These are phyloP conservation scores for Zelostemma sp. DNA, from an alignment of 1,140 invertebrate species.

Conservation along the genomic window DNA sequence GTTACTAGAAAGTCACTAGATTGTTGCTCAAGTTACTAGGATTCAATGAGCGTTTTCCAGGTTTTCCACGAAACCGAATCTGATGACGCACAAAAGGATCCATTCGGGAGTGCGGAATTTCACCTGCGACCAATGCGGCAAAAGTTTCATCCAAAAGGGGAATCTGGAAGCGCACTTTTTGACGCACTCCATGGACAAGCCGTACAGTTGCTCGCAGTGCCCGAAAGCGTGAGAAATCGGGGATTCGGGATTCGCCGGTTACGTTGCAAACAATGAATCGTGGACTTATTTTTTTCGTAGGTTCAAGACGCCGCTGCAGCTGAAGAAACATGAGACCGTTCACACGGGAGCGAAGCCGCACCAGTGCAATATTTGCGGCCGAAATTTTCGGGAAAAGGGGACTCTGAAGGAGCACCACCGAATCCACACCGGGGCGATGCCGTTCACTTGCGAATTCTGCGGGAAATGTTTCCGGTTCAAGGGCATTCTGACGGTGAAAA, in stretches of 20 bases:
- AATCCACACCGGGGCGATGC: conserved; percentile 89
- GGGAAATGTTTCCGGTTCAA: conserved; percentile 80
- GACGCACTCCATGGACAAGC: conserved; percentile 72
- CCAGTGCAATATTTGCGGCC: conserved; percentile 80
- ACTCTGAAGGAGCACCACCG: conserved; percentile 74
- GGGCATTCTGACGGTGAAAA: conserved; percentile 73
- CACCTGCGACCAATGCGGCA: conserved; percentile 74
- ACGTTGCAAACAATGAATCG: too few species aligned
- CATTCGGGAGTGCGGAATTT: conserved; percentile 72
- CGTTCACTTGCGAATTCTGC: conserved; percentile 80
- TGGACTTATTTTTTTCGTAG: conserved; percentile 37
- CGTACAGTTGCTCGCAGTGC: conserved; percentile 64
- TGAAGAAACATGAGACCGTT: conserved; percentile 74
- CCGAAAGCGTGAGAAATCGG: conserved; percentile 62
- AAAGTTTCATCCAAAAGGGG: conserved; percentile 75
- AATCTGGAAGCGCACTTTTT: conserved; percentile 74
- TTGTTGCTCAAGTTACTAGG: too few species aligned
- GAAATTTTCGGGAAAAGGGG: conserved; percentile 77
- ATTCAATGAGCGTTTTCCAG: conserved; percentile 29
- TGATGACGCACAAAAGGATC: conserved; percentile 73
- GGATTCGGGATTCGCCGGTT: too few species aligned
- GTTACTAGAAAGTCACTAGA: too few species aligned
- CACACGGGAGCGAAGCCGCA: conserved; percentile 81
- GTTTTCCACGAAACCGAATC: conserved; percentile 73
- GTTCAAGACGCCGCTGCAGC: conserved; percentile 72